phyloP scores from a whole-genome alignment of 1,140 invertebrate species.

The Proctacanthus coquilletti region DNA sequence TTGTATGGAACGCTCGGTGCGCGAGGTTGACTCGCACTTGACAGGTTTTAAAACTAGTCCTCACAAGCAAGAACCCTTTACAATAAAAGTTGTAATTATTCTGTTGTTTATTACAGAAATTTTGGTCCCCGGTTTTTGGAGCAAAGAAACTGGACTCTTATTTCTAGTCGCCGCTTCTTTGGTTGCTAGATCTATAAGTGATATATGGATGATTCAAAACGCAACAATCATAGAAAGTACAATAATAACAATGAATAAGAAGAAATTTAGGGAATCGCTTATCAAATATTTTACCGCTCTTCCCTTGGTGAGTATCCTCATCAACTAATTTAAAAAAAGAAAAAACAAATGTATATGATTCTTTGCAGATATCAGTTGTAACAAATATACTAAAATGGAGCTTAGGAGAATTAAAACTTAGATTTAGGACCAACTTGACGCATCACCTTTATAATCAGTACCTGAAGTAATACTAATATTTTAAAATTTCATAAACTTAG shows the following conservation, averaged over 20 bases:
- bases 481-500: too few species aligned
- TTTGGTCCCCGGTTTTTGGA: slow-evolving; percentile 62
- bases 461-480: too few species aligned
- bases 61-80: too few species aligned
- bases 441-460: slow-evolving; percentile 80
- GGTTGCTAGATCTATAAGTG: slow-evolving; percentile 78
- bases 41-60: too few species aligned
- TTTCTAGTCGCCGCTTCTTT: slow-evolving; percentile 66
- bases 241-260: slow-evolving; percentile 75
- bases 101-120: slow-evolving; percentile 35
- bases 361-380: slow-evolving; percentile 64
- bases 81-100: not conserved
- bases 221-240: slow-evolving; percentile 87
- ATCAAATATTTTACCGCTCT: slow-evolving; percentile 63
- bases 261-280: slow-evolving; percentile 58
- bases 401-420: slow-evolving; percentile 81
- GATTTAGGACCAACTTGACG: slow-evolving; percentile 79
- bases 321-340: too few species aligned
- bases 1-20: too few species aligned
- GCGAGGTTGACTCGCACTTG: too few species aligned
- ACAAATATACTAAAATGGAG: slow-evolving; percentile 91
- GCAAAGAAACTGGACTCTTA: slow-evolving; percentile 62
- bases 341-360: slow-evolving; percentile 11
- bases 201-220: slow-evolving; percentile 94
- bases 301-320: slow-evolving; percentile 65